Evolutionary conservation across 2,888 invertebrate genomes (phyloP).

Genomic region (Athetis lepigone): DNA sequence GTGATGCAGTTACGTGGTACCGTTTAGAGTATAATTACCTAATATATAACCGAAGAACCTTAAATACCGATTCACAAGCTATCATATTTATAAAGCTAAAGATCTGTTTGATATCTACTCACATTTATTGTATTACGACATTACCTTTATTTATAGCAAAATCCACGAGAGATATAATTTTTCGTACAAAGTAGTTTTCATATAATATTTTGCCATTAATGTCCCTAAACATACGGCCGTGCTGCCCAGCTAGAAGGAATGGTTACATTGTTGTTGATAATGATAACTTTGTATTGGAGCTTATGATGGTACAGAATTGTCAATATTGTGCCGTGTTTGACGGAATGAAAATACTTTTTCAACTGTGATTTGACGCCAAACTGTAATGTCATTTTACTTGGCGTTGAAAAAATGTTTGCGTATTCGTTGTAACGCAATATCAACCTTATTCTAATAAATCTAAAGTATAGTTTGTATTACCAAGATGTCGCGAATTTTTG

Average conservation of each 20-base stretch:
- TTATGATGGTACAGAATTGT: constrained; percentile 20
- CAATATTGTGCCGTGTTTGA: neutral
- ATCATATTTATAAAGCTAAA: neutral
- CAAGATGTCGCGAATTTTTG: too few relatives aligned
- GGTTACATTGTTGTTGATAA: constrained; percentile 32
- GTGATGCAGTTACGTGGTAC: too few relatives aligned
- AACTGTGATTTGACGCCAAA: constrained; percentile 38
- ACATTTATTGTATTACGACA: constrained; percentile 4
- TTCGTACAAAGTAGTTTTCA: constrained; percentile 14
- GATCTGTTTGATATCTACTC: neutral
- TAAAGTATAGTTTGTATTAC: too few relatives aligned
- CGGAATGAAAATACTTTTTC: constrained; percentile 12
- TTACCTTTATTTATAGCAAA: constrained; percentile 6
- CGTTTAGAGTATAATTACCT: too few relatives aligned
- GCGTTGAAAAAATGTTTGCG: too few relatives aligned
- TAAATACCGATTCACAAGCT: neutral
- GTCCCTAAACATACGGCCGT: neutral
- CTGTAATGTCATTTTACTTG: too few relatives aligned
- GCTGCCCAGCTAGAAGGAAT: constrained; percentile 12
- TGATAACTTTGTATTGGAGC: constrained; percentile 50
- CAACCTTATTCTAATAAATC: too few relatives aligned
- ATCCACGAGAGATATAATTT: constrained; percentile 10
- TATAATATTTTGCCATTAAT: constrained; percentile 17
- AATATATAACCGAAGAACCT: neutral
- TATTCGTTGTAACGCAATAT: too few relatives aligned